These are phyloP conservation scores for Tethea ocularis DNA, from an alignment of 2,888 invertebrate genomes.

Conservation along the genomic window DNA sequence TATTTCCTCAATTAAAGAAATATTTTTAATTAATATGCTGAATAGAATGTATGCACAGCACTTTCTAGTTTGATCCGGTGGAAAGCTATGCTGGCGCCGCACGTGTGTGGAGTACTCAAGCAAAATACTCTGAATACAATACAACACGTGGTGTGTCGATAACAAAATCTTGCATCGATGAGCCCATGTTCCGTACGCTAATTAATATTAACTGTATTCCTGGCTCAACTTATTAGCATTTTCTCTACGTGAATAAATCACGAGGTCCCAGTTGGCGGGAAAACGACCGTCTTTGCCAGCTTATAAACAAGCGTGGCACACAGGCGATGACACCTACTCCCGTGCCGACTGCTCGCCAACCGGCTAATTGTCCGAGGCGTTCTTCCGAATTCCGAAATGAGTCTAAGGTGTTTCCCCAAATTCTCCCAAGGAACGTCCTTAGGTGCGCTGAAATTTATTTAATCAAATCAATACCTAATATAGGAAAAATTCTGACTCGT, in stretches of 20 bases:
- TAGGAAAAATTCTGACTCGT: too few species aligned
- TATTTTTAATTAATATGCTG: not conserved
- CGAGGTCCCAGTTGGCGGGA: slow-evolving; percentile 56
- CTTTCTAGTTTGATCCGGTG: slow-evolving; percentile 39
- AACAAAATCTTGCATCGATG: not conserved
- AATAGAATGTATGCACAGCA: slow-evolving; percentile 2
- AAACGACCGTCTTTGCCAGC: slow-evolving; percentile 56
- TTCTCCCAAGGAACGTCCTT: slow-evolving; percentile 34
- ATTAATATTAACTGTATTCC: slow-evolving; percentile 12
- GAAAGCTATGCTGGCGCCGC: slow-evolving; percentile 34
- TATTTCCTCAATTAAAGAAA: not conserved
- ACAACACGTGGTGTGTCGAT: slow-evolving; percentile 4
- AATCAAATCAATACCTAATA: too few species aligned
- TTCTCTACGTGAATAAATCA: slow-evolving; percentile 62
- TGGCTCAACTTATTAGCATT: slow-evolving; percentile 57
- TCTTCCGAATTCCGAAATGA: slow-evolving; percentile 49
- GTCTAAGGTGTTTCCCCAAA: slow-evolving; percentile 62
- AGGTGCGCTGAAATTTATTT: slow-evolving; percentile 12
- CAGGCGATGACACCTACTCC: slow-evolving; percentile 47
- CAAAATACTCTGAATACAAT: slow-evolving; percentile 14
- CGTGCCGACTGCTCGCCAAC: slow-evolving; percentile 48
- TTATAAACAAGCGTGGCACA: slow-evolving; percentile 58
- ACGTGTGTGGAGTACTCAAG: slow-evolving; percentile 49
- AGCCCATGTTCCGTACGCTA: not conserved
- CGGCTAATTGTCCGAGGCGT: slow-evolving; percentile 48